Percentiles rank a stretch among this genome's conserved stretches.
phyloP scores from a whole-genome alignment of 2,797 vertebrate species.

The Parauchenoglanis punctatus region DNA sequence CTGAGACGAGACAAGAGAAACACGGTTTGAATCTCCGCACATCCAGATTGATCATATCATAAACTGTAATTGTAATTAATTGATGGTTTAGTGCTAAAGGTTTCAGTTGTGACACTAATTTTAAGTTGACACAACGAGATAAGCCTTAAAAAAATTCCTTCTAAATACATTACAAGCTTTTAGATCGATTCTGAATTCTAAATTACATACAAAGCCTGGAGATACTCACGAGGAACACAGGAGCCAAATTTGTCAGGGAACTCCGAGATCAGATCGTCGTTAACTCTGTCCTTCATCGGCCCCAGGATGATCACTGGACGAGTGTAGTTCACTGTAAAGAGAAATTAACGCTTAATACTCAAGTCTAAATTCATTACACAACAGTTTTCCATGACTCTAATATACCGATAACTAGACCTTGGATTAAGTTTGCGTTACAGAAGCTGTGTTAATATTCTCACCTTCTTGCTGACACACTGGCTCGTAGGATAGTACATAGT shows the following conservation, averaged over 20 bases:
- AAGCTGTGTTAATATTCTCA: slow-evolving; percentile 64
- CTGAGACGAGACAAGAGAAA: slow-evolving; percentile 67
- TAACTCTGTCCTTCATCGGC: slow-evolving; percentile 97
- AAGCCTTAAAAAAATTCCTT: background rate
- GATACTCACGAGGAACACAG: slow-evolving; percentile 92
- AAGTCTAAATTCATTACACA: background rate
- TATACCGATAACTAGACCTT: background rate
- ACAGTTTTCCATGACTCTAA: background rate
- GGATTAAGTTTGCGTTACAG: background rate
- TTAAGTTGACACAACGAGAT: background rate
- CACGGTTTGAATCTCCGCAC: background rate
- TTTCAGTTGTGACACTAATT: background rate
- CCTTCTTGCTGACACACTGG: slow-evolving; percentile 95
- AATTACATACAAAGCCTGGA: background rate
- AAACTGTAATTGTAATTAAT: background rate
- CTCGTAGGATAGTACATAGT: slow-evolving; percentile 93
- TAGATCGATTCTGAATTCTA: background rate
- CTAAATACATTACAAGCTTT: background rate
- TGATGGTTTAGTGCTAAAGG: background rate
- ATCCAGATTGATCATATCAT: background rate
- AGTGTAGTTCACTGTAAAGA: slow-evolving; percentile 87
- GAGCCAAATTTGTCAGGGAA: slow-evolving; percentile 98
- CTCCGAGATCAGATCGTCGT: slow-evolving; percentile 96
- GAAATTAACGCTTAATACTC: background rate
- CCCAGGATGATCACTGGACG: slow-evolving; percentile 96